Evolutionary conservation across 1,140 invertebrate species (phyloP), one percentile per base, ranked within the genome.

Genomic region (Drosophila sp.): DNA sequence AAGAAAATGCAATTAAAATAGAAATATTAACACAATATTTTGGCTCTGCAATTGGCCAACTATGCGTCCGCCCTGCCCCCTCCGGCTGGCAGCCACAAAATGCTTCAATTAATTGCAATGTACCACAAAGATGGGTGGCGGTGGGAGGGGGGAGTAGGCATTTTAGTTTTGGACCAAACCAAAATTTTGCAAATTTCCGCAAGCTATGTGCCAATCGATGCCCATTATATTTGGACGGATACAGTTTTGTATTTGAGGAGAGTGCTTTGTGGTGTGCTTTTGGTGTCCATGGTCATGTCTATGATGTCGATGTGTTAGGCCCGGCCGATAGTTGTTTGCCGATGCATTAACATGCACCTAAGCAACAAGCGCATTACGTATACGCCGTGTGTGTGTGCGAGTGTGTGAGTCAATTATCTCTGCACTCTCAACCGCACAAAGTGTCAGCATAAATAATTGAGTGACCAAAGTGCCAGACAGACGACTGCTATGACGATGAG

Each of bases 391-490:
- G 71, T 56, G 30, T 56, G 11, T 57, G 40, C 65, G 25, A 61
- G 32, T 64, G 44, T 63, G 54, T 57, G 23, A 50, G 60, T 79
- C 83, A 86, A 86, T 87, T 86, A 86, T 74, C 62, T 78, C 61
- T 67, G 70, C 74, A 62, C 70, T 66, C 66, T 62, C 68, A 70
- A 65, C 65, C 75, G 64, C 79, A 87, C 75, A 82, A 76, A 87
- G 82, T 86, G 82, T 83, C 75, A 58, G 82, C 76, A 76, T 87
- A 82, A 82, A 86, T 87, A 87, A 86, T 86, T 86, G 83, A 87
- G 54, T 83, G 76, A 66, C 76, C 76, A 80, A 70, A 75, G 75
- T 80, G 76, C 72, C 69, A 66, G 72, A 30, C 69, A 76, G 69
- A 79, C 77, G 75, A 75, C 60, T 50, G 75, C 64, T 40, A 77